phyloP scores from a whole-genome alignment of 2,113 vertebrate species.

The Mustela nigripes region DNA sequence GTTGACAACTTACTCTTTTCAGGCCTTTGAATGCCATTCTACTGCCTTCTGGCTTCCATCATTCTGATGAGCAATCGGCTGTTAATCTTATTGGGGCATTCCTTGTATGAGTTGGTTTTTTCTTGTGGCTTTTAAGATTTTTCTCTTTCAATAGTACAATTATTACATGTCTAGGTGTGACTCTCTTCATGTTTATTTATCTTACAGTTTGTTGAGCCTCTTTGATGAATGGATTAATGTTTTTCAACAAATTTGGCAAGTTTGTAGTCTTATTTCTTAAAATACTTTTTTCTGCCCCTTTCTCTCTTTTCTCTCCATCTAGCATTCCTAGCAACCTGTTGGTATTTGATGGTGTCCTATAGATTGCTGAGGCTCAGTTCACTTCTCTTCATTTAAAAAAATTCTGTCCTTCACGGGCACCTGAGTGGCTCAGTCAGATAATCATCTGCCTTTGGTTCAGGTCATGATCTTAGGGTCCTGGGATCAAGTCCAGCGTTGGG shows the following conservation, averaged over 20 bases:
- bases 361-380: background rate
- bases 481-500: background rate
- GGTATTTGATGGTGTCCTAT: background rate
- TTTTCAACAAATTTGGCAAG: background rate
- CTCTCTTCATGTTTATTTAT: background rate
- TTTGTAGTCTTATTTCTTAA: background rate
- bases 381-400: background rate
- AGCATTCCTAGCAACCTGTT: background rate
- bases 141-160: background rate
- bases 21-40: background rate
- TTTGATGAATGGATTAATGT: background rate
- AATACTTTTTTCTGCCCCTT: background rate
- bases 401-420: background rate
- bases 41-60: background rate
- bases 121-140: constrained; percentile 28
- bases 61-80: background rate
- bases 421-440: background rate
- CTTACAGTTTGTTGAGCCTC: background rate
- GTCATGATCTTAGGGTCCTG: background rate
- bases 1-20: background rate
- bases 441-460: background rate
- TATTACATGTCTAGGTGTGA: background rate
- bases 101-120: background rate
- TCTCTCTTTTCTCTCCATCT: background rate
- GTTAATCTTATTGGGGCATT: background rate